Evolutionary conservation across 2,888 invertebrate species (phyloP), one percentile per base, ranked within the genome.

Genomic region (Teleogryllus oceanicus): DNA sequence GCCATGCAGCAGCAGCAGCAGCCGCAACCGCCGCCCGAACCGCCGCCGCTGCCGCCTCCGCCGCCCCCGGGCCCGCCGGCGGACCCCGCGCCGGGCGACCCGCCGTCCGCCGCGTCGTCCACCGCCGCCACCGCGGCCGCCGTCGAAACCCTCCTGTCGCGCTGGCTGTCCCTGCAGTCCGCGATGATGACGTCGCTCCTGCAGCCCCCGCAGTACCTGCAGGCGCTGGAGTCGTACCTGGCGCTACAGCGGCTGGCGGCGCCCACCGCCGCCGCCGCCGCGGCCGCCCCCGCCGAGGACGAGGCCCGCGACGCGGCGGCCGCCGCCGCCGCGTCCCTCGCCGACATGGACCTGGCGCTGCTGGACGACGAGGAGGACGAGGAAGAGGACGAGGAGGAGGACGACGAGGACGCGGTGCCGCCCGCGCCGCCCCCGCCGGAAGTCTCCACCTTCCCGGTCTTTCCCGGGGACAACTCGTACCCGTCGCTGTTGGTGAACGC

Each of bases 151-250:
- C 89, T 91, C 87, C 87, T 92, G 83, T 89, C 88, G 84, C 85
- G 89, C 78, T 88, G 88, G 74, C 87, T 95, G 83, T 93, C 94
- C 18, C 88, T 95, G 79, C 95, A 96, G 87, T 94, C 94, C 85
- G 94, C 95, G 12, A 92, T 96, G 90, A 92, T 95, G 88, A 94
- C 92, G 84, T 94, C 95, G 13, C 88, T 95, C 83, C 95, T 95
- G 86, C 94, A 95, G 85, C 95, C 95, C 1, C 94, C 95, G 0
- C 89, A 96, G 24, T 95, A 95, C 86, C 89, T 95, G 62, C 95
- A 95, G 88, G 95, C 95, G 50, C 88, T 95, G 82, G 95, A 95
- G 89, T 95, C 94, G 76, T 95, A 95, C 88, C 89, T 95, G 86
- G 93, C 95, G 78, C 88, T 95, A 82, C 95, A 95, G 88, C 91